phyloP scores from a whole-genome alignment of 2,888 invertebrate species.

The Heliconius cydno region DNA sequence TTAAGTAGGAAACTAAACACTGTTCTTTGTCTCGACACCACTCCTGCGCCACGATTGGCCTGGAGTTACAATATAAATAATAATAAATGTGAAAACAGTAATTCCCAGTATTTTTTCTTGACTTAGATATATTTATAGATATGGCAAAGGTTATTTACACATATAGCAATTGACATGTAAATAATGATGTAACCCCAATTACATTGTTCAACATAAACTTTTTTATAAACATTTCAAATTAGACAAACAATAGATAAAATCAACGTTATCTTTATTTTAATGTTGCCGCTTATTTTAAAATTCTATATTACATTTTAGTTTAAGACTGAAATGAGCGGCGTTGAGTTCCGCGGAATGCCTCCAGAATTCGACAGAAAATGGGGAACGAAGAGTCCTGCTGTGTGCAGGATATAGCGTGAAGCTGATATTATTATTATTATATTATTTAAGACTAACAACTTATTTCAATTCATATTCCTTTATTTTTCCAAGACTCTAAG shows the following conservation, averaged over 20 bases:
- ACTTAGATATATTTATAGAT: background rate
- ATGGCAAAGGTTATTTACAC: slow-evolving; percentile 15
- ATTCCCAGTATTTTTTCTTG: too few species aligned
- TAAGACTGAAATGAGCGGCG: too few species aligned
- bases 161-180: slow-evolving; percentile 1
- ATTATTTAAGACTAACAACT: background rate
- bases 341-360: too few species aligned
- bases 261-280: background rate
- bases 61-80: too few species aligned
- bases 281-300: background rate
- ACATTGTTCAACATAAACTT: slow-evolving; percentile 14
- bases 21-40: too few species aligned
- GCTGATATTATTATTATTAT: too few species aligned
- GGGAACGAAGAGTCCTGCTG: too few species aligned
- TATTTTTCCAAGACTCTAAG: background rate
- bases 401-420: too few species aligned
- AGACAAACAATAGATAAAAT: slow-evolving; percentile 17
- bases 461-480: background rate
- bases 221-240: slow-evolving; percentile 15
- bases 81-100: too few species aligned
- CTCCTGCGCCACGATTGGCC: too few species aligned
- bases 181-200: slow-evolving; percentile 31
- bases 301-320: background rate
- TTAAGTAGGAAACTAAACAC: too few species aligned
- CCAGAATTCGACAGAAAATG: too few species aligned